Conservation (phyloP, 2,113 vertebrate species). For the Tyto alba region DNA sequence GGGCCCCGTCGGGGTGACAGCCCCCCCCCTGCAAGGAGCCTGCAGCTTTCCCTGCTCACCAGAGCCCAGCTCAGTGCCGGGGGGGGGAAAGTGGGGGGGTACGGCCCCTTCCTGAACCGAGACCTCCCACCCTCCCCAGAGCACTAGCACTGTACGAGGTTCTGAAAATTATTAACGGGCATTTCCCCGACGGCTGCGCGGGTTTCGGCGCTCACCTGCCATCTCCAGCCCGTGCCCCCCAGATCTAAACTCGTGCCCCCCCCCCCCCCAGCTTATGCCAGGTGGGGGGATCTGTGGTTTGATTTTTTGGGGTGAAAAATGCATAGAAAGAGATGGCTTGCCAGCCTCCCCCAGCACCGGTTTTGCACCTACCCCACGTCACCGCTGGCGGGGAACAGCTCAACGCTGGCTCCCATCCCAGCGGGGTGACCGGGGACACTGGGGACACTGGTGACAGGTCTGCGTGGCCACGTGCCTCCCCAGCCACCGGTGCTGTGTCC, state of each 20-base stretch:
- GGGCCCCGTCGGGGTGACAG: fast-evolving
- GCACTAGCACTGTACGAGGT: fast-evolving
- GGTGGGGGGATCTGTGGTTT: fast-evolving
- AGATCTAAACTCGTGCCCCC: fast-evolving
- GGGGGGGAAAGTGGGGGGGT: neutral
- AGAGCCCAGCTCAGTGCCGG: neutral
- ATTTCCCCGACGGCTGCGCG: neutral
- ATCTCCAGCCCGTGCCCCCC: fast-evolving
- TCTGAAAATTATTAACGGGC: neutral
- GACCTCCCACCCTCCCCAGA: fast-evolving
- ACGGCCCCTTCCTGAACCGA: fast-evolving
- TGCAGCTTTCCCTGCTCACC: too few relatives aligned
- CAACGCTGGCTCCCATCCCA: fast-evolving
- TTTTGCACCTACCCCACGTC: neutral
- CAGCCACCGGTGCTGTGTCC: fast-evolving
- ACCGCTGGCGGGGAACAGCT: fast-evolving
- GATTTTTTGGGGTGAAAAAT: neutral
- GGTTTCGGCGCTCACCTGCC: neutral
- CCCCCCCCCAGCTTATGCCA: too few relatives aligned
- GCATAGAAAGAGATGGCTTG: fast-evolving
- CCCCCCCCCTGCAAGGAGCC: too few relatives aligned
- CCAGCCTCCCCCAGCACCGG: neutral
- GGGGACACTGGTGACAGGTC: neutral
- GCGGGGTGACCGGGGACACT: fast-evolving
- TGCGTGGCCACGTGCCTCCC: neutral